Percentiles rank a stretch among this genome's conserved stretches.
These are phyloP conservation scores for Rhagologus leucostigma DNA, from an alignment of 2,113 vertebrate genomes.

Conservation along the genomic window DNA sequence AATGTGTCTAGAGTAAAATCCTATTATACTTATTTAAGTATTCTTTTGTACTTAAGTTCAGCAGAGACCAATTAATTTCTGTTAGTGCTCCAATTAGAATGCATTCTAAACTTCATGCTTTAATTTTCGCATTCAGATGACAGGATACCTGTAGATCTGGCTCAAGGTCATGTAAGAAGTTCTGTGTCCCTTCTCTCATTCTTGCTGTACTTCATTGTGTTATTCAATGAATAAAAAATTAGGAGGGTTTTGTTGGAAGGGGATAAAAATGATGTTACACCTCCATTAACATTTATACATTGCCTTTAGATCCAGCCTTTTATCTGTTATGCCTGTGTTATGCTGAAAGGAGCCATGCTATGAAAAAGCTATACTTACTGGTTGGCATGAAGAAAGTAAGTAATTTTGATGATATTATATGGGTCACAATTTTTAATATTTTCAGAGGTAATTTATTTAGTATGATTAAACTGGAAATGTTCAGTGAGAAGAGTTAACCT, in stretches of 20 bases:
- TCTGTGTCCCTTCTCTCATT: background rate
- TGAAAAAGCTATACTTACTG: background rate
- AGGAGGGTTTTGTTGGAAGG: background rate
- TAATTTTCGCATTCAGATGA: constrained; percentile 28
- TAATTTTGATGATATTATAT: background rate
- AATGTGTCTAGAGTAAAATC: background rate
- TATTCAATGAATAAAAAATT: constrained; percentile 9
- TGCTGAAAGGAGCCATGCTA: background rate
- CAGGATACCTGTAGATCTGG: background rate
- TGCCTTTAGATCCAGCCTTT: background rate
- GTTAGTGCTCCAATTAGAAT: background rate
- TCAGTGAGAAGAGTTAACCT: background rate
- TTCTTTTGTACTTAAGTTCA: constrained; percentile 16
- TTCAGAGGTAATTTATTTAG: background rate
- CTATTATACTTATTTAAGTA: background rate
- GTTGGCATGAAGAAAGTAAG: background rate
- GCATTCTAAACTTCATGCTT: background rate
- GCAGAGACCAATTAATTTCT: constrained; percentile 27
- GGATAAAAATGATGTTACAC: background rate
- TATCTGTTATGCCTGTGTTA: background rate
- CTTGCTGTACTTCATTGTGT: background rate
- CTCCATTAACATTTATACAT: background rate
- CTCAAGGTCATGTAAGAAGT: background rate
- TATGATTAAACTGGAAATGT: background rate
- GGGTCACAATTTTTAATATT: background rate